Conservation (phyloP, 2,113 vertebrate genomes). For the Fulmarus glacialis region DNA sequence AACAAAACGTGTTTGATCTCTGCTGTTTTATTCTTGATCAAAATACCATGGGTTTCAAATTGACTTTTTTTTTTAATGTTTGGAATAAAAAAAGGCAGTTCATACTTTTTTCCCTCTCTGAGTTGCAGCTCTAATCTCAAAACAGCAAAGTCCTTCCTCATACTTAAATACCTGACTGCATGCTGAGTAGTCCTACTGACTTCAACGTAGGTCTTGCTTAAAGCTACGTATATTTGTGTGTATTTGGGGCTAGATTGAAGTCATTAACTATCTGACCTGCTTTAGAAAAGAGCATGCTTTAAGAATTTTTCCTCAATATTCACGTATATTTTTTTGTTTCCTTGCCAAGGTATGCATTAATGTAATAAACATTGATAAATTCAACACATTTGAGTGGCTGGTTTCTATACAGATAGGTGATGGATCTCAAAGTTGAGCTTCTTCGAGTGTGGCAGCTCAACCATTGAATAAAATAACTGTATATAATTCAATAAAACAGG, state of each 20-base stretch:
- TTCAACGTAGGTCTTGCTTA: background rate
- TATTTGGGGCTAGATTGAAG: background rate
- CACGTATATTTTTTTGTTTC: background rate
- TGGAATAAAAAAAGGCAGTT: background rate
- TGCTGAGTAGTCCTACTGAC: background rate
- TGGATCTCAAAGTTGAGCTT: background rate
- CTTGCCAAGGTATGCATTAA: background rate
- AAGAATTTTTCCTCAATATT: background rate
- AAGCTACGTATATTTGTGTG: background rate
- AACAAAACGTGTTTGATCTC: background rate
- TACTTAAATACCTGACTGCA: background rate
- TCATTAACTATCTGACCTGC: background rate
- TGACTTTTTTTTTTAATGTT: background rate
- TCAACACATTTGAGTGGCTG: background rate
- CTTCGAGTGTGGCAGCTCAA: background rate
- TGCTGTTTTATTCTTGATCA: background rate
- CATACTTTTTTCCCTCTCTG: background rate
- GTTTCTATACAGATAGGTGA: background rate
- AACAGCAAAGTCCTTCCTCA: background rate
- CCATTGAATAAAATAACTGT: background rate
- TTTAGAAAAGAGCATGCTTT: background rate
- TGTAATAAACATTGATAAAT: background rate
- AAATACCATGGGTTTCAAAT: background rate
- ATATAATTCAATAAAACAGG: background rate
- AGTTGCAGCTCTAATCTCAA: background rate